Percentiles rank a stretch among this genome's conserved stretches.
Evolutionary conservation across 2,113 vertebrate species (phyloP).

Genomic region (Chaetorhynchus papuensis): DNA sequence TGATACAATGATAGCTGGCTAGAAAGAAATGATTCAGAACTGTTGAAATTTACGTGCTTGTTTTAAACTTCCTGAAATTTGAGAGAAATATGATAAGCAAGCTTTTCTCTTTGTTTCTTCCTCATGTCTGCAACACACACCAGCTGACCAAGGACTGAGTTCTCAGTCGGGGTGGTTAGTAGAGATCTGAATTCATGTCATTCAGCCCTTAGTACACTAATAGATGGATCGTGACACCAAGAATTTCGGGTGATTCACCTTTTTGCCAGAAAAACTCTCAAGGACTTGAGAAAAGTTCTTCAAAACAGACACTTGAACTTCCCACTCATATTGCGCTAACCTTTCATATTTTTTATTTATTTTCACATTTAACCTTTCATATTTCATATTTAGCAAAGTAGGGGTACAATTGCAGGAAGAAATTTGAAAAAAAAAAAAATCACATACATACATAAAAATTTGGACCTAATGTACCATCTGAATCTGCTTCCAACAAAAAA

Average conservation of each 20-base stretch:
- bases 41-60: neutral
- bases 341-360: neutral
- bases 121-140: neutral
- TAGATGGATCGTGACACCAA: neutral
- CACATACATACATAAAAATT: neutral
- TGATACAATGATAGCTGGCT: neutral
- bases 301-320: neutral
- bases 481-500: neutral
- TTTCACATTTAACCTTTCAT: too few relatives aligned
- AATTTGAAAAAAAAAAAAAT: neutral
- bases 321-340: neutral
- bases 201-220: neutral
- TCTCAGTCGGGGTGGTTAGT: neutral
- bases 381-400: neutral
- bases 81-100: neutral
- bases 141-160: neutral
- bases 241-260: neutral
- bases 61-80: neutral
- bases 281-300: neutral
- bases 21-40: neutral
- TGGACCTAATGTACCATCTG: neutral
- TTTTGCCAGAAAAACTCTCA: neutral
- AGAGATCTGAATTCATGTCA: neutral
- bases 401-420: neutral
- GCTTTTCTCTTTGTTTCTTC: neutral